phyloP scores from a whole-genome alignment of 2,888 invertebrate species.

The Pollenia amentaria region DNA sequence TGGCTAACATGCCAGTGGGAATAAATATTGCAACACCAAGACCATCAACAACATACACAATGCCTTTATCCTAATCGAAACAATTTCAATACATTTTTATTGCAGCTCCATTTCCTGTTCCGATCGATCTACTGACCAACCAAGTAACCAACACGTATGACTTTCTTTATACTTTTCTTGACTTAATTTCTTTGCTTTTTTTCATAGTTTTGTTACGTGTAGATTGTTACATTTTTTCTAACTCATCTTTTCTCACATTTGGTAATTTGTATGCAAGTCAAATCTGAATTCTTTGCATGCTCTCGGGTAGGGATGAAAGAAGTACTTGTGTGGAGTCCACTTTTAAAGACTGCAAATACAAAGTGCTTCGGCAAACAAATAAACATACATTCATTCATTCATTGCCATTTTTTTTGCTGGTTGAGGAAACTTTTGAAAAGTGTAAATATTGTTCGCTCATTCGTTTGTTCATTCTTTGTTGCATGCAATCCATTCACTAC shows the following conservation, averaged over 20 bases:
- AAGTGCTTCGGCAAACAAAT: conserved; percentile 42
- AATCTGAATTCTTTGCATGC: conserved; percentile 45
- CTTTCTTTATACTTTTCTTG: conserved; percentile 16
- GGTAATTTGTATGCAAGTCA: conserved; percentile 73
- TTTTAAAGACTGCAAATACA: neutral
- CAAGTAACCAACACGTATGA: conserved; percentile 32
- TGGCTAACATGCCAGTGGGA: neutral
- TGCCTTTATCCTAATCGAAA: neutral
- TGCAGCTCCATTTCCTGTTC: conserved; percentile 46
- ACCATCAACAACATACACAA: neutral
- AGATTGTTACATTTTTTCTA: conserved; percentile 25
- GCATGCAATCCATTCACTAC: conserved; percentile 54
- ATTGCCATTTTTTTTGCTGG: neutral
- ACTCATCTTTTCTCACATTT: conserved; percentile 12
- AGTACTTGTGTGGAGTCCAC: neutral
- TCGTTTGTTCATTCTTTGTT: conserved; percentile 42
- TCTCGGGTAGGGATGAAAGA: neutral
- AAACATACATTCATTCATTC: conserved; percentile 46
- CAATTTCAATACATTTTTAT: conserved; percentile 42
- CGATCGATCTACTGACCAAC: conserved; percentile 20
- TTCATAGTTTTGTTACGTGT: conserved; percentile 6
- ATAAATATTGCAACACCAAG: neutral
- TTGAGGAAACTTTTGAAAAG: conserved; percentile 7
- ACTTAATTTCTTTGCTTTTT: neutral
- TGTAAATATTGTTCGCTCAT: conserved; percentile 45